These are phyloP conservation scores for Porites cylindrica DNA, from an alignment of 92 coral and sea anemone species.

Conservation along the genomic window DNA sequence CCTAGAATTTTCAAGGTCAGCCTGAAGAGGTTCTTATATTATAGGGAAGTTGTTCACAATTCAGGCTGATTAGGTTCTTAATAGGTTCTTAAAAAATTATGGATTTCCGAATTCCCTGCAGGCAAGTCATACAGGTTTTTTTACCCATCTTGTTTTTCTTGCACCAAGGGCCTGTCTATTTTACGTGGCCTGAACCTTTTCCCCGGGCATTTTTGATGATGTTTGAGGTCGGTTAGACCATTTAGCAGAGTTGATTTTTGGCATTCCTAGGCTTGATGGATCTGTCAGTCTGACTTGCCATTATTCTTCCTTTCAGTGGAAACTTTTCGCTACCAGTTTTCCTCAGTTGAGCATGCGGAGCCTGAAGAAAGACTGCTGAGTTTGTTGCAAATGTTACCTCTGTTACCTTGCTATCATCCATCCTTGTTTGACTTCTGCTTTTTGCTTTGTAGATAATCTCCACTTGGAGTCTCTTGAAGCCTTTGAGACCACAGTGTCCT, in stretches of 20 bases:
- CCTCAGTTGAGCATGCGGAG: neutral
- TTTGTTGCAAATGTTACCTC: neutral
- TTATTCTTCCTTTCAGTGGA: neutral
- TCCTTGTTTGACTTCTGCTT: constrained; percentile 1
- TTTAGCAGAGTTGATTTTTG: neutral
- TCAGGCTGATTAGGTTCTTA: too few relatives aligned
- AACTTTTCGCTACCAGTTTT: neutral
- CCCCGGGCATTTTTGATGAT: constrained; percentile 9
- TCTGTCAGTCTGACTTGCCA: neutral
- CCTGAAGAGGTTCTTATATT: too few relatives aligned
- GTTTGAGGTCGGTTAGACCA: neutral
- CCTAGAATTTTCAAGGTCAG: too few relatives aligned
- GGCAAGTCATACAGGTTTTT: constrained; percentile 1
- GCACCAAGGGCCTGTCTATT: neutral
- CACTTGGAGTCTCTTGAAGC: constrained; percentile 26
- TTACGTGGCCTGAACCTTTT: constrained; percentile 21
- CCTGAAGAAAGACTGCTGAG: neutral
- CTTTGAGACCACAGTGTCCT: neutral
- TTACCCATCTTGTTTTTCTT: neutral
- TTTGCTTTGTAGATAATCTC: neutral
- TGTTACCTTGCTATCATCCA: neutral
- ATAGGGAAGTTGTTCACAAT: too few relatives aligned
- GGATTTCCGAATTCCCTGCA: constrained; percentile 54
- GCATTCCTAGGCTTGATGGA: neutral
- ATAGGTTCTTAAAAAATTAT: constrained; percentile 10